Base-by-base conservation (phyloP, 2,888 invertebrate genomes). In the Cotesia congregata region DNA sequence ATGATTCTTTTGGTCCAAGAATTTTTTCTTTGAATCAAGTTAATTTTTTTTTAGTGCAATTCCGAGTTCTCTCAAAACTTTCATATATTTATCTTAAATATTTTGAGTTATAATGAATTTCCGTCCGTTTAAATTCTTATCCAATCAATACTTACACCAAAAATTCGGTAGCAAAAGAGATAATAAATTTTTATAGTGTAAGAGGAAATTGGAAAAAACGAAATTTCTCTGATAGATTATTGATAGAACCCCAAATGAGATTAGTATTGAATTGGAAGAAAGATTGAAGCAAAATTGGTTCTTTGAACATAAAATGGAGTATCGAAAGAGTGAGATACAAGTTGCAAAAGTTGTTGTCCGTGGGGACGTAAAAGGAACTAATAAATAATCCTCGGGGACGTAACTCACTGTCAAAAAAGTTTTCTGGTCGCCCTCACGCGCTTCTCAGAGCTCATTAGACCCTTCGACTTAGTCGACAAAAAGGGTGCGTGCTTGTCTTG, bases 391-490 rank as follows among this genome's bases (percentile, higher is more conserved):
- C 67, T n/a, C 41, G 15, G 65, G 50, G 40, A 61, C 61, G 74
- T 77, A 71, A 77, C 60, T 77, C 71, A 77, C 73, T 77, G 73
- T 65, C 73, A 64, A 73, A 76, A 77, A 70, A 69, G 50, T 50
- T 76, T 76, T 59, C 71, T 67, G 62, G 50, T 50, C 72, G 50
- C 50, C 41, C 64, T 70, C 67, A 77, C 77, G 74, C 70, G 74
- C 71, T 74, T 67, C 67, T 74, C 74, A 77, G 77, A 74, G 74
- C 77, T 77, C 74, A 77, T 77, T 74, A 77, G 77, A 74, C 74
- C 74, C 77, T 71, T 62, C 65, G 62, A 5, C 61, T 61, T 65
- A 64, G 65, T 69, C 15, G 38, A 38, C 30, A 73, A 65, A 74
- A 70, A 67, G 71, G 70, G 67, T 74, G 74, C 74, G 74, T 77